Base-by-base conservation (phyloP, 1,140 invertebrate species). In the Epicauta chinensis region DNA sequence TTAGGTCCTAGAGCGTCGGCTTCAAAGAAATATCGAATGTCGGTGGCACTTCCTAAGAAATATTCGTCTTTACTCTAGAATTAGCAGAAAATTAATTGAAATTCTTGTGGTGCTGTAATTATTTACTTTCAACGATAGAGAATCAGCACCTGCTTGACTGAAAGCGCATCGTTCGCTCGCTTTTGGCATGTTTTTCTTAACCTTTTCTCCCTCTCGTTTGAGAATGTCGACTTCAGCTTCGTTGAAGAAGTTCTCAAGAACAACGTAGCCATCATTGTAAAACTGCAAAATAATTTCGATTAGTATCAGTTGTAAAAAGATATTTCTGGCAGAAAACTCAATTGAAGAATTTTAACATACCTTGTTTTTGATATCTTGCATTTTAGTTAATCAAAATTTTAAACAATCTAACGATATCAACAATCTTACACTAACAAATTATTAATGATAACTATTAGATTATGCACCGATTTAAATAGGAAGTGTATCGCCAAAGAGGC, bases 1-100 rank as follows among this genome's bases (percentile, higher is more conserved):
- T 86, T 75, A 2, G 81, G 69, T 49, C 86, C 83, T 1, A 96
- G 37, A 0, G 92, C 91, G n/a, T 81, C 83, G 39, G 80, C 75
- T 72, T 98, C 95, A 64, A 89, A 97, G 70, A 98, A 98, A 64
- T 83, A 90, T 37, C 89, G 77, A 17, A 98, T 87, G 73, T 96
- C 97, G 67, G 97, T 88, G 6, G 83, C 89, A 65, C 93, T 97
- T 12, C 91, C 84, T 40, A 97, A 61, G 66, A 98, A 98, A 71
- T 98, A 98, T 36, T 78, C 71, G 58, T 88, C 81, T 59, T 78
- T 81, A 43, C 73, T 77, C 83, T 87, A n/a, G n/a, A n/a, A n/a
- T n/a, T n/a, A n/a, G n/a, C n/a, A n/a, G n/a, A n/a, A n/a, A n/a
- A n/a, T n/a, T n/a, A n/a, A n/a, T n/a, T n/a, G n/a, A n/a, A n/a